Evolutionary conservation across 1,140 invertebrate species (phyloP).

Genomic region (Linepithema humile): DNA sequence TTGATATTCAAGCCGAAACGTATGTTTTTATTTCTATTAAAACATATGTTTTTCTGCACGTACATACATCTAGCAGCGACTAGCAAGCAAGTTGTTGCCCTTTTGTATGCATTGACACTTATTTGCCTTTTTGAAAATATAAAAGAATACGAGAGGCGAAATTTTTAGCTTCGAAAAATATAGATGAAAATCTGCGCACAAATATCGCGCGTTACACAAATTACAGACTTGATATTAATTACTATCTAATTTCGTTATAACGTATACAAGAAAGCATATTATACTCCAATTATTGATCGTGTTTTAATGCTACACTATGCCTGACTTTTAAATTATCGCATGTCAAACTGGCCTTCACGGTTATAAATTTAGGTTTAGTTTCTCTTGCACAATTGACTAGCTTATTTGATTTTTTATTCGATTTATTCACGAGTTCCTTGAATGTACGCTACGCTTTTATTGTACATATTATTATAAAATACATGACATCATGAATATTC

Average conservation of each 20-base stretch:
- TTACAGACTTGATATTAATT: not conserved
- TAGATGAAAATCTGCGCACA: not conserved
- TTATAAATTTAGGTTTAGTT: constrained; percentile 8
- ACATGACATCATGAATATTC: constrained; percentile 52
- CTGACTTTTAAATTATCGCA: not conserved
- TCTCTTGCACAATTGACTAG: not conserved
- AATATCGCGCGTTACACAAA: not conserved
- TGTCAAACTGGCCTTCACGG: constrained; percentile 4
- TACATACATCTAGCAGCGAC: too few species aligned
- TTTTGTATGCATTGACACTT: too few species aligned
- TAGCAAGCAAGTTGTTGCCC: too few species aligned
- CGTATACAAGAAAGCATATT: constrained; percentile 2
- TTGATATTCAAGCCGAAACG: too few species aligned
- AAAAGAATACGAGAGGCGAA: not conserved
- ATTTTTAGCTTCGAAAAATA: not conserved
- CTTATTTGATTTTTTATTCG: not conserved
- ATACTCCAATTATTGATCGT: not conserved
- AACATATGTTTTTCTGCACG: too few species aligned
- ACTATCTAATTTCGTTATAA: not conserved
- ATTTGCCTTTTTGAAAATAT: not conserved
- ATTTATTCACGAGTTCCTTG: constrained; percentile 6
- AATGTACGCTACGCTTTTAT: constrained; percentile 9
- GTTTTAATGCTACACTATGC: not conserved
- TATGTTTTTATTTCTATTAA: too few species aligned
- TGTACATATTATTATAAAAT: constrained; percentile 46